Percentiles rank a stretch among this genome's conserved stretches.
These are phyloP conservation scores for Ormyrus thymus DNA, from an alignment of 2,888 invertebrate species.

Conservation along the genomic window DNA sequence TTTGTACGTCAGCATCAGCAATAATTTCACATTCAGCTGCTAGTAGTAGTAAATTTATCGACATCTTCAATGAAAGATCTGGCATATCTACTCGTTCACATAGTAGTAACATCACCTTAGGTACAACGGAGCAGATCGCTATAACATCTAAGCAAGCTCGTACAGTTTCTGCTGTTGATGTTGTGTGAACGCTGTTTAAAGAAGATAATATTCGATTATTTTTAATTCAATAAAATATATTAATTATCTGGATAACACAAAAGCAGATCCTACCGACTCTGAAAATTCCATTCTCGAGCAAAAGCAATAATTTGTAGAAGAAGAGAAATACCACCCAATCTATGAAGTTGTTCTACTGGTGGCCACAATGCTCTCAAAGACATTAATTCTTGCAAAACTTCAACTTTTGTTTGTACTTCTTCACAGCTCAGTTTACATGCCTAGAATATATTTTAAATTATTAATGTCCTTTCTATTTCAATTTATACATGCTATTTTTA, in stretches of 20 bases:
- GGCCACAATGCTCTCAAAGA: constrained; percentile 88
- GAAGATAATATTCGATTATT: neutral
- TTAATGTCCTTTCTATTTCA: neutral
- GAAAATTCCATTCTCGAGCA: constrained; percentile 94
- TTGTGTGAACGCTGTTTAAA: constrained; percentile 64
- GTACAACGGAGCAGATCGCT: constrained; percentile 92
- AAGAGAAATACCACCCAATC: constrained; percentile 88
- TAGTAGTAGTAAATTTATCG: constrained; percentile 70
- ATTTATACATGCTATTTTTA: neutral
- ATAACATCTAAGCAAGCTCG: constrained; percentile 90
- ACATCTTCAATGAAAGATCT: constrained; percentile 85
- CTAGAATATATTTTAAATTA: constrained; percentile 59
- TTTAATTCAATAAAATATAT: neutral
- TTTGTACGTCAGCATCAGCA: constrained; percentile 93
- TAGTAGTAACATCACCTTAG: constrained; percentile 84
- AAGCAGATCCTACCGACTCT: constrained; percentile 80
- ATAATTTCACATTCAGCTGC: constrained; percentile 95
- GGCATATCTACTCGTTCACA: constrained; percentile 87
- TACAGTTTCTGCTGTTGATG: constrained; percentile 85
- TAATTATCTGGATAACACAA: neutral
- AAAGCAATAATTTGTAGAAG: constrained; percentile 91
- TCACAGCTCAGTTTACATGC: constrained; percentile 82
- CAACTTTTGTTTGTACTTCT: constrained; percentile 90
- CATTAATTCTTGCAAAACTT: constrained; percentile 85
- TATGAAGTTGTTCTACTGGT: constrained; percentile 91